Percentiles rank a stretch among this genome's conserved stretches.
phyloP scores from a whole-genome alignment of 1,140 invertebrate species.

The Prorops nasuta region DNA sequence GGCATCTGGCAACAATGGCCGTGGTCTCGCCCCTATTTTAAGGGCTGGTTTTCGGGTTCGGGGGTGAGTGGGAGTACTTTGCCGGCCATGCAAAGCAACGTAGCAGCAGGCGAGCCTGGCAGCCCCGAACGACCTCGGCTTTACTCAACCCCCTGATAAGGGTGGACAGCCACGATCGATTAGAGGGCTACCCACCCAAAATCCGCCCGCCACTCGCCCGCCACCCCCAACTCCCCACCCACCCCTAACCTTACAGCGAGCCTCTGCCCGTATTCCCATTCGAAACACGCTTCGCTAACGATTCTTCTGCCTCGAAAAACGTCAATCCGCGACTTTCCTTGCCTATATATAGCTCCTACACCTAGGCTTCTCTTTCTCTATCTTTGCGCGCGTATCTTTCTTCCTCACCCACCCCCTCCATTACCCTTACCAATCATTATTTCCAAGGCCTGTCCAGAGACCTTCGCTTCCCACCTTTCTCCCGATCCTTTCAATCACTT shows the following conservation, averaged over 20 bases:
- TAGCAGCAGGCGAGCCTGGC: constrained; percentile 20
- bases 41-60: constrained; percentile 51
- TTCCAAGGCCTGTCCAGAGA: too few species aligned
- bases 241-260: neutral
- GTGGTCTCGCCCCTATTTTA: constrained; percentile 57
- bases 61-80: constrained; percentile 32
- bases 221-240: constrained; percentile 33
- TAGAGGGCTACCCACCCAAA: constrained; percentile 50
- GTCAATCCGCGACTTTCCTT: constrained; percentile 12
- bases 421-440: too few species aligned
- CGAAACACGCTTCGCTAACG: constrained; percentile 34
- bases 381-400: constrained; percentile 9
- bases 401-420: constrained; percentile 1
- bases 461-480: too few species aligned
- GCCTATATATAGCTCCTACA: constrained; percentile 15
- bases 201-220: constrained; percentile 34
- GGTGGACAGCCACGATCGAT: constrained; percentile 59
- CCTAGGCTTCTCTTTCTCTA: constrained; percentile 13
- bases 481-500: too few species aligned
- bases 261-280: constrained; percentile 42
- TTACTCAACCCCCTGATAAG: constrained; percentile 55
- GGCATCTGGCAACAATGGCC: constrained; percentile 59
- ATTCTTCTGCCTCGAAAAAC: constrained; percentile 33
- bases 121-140: constrained; percentile 32
- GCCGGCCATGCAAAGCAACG: constrained; percentile 53